A percentile compares a stretch with the other conserved stretches of the same genome.
Evolutionary conservation across 2,888 invertebrate genomes (phyloP).

Genomic region (Cremastinae sp.): DNA sequence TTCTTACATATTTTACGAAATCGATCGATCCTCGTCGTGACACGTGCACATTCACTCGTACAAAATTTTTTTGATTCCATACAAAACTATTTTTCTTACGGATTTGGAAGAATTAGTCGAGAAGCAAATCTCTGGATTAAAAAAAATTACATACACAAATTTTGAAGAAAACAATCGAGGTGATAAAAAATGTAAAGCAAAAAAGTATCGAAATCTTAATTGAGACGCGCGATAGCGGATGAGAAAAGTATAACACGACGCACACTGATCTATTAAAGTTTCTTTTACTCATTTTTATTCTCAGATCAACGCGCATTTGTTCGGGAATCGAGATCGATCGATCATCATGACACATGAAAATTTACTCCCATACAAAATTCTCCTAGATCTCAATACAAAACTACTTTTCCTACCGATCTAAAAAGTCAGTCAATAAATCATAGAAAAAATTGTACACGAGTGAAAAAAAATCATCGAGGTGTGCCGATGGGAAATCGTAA

Average conservation of each 20-base stretch:
- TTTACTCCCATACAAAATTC: constrained; percentile 32
- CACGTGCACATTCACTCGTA: constrained; percentile 28
- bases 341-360: constrained; percentile 20
- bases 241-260: no score
- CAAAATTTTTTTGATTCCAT: not conserved
- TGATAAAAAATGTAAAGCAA: no score
- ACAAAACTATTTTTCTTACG: constrained; percentile 29
- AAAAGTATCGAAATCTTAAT: no score
- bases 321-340: constrained; percentile 34
- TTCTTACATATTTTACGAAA: constrained; percentile 16
- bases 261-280: no score
- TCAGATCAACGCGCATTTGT: no score
- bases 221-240: no score
- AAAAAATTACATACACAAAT: no score
- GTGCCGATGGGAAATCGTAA: constrained; percentile 4
- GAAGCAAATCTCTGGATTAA: not conserved
- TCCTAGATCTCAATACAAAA: constrained; percentile 2
- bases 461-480: constrained; percentile 24
- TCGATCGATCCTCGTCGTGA: constrained; percentile 42
- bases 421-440: no score
- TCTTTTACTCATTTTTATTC: no score
- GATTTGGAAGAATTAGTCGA: constrained; percentile 7
- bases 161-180: no score
- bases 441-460: no score
- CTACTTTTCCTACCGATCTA: constrained; percentile 16